phyloP scores from a whole-genome alignment of 1,140 invertebrate genomes.

The Drosophila ercepeae region DNA sequence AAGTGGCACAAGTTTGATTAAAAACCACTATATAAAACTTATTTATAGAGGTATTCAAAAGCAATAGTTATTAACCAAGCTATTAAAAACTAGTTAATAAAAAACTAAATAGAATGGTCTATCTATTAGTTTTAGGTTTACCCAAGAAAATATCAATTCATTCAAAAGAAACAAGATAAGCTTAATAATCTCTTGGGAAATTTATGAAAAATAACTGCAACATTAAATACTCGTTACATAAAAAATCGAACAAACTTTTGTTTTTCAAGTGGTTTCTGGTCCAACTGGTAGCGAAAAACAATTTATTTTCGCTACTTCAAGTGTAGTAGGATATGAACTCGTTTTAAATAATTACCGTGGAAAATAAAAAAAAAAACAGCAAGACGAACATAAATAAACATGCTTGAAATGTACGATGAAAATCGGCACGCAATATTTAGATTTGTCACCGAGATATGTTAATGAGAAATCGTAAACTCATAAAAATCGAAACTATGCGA shows the following conservation, averaged over 20 bases:
- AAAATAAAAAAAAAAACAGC: conserved; percentile 5
- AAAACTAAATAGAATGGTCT: background rate
- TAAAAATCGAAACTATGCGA: conserved; percentile 8
- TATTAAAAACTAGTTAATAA: background rate
- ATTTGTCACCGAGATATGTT: conserved; percentile 13
- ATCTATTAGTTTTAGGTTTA: background rate
- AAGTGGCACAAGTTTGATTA: background rate
- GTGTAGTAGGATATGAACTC: conserved; percentile 11
- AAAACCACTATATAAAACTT: no score
- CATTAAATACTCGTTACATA: conserved; percentile 1
- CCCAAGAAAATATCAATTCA: background rate
- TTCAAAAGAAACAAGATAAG: background rate
- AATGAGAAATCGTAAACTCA: conserved; percentile 5
- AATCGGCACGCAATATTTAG: conserved; percentile 3
- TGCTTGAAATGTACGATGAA: conserved; percentile 12
- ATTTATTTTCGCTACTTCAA: background rate
- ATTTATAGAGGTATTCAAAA: conserved; percentile 1
- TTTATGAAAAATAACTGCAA: background rate
- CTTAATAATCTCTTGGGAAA: background rate
- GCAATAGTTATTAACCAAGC: background rate
- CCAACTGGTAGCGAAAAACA: background rate
- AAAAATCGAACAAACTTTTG: background rate
- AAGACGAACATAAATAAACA: conserved; percentile 6
- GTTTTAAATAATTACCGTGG: conserved; percentile 19
- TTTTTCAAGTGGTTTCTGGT: background rate